A percentile compares a stretch with the other conserved stretches of the same genome.
Evolutionary conservation across 2,113 vertebrate genomes (phyloP).

Genomic region (Noctilio leporinus): DNA sequence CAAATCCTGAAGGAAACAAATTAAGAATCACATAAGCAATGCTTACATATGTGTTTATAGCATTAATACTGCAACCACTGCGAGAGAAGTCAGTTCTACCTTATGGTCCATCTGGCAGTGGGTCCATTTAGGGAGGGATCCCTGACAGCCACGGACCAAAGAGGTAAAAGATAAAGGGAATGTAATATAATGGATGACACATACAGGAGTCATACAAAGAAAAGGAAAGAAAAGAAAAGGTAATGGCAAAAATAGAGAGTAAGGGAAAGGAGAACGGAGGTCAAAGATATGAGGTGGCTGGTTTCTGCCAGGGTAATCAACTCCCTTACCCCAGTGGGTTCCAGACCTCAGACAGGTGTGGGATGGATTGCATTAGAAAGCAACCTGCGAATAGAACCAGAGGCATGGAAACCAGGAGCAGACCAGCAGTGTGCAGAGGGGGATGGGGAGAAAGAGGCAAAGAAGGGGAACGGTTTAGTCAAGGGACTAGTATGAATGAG

Average conservation of each 20-base stretch:
- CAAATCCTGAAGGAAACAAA: constrained; percentile 30
- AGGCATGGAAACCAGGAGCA: no score
- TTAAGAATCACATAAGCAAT: background rate
- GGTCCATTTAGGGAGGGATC: background rate
- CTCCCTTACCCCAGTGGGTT: background rate
- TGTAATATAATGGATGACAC: background rate
- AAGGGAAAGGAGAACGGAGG: background rate
- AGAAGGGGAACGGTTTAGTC: no score
- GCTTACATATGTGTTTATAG: background rate
- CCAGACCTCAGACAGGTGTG: background rate
- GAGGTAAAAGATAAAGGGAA: background rate
- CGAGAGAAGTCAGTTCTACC: background rate
- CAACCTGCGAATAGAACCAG: no score
- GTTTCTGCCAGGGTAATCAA: background rate
- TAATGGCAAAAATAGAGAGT: background rate
- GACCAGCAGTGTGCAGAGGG: no score
- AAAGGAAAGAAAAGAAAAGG: background rate
- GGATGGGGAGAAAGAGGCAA: no score
- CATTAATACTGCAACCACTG: background rate
- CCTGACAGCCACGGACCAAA: background rate
- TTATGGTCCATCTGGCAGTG: background rate
- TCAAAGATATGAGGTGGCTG: background rate
- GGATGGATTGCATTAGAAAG: background rate
- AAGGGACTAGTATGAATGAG: no score
- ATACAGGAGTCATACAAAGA: background rate